Base-by-base conservation (phyloP, 1,140 invertebrate genomes). In the Saccostrea echinata region DNA sequence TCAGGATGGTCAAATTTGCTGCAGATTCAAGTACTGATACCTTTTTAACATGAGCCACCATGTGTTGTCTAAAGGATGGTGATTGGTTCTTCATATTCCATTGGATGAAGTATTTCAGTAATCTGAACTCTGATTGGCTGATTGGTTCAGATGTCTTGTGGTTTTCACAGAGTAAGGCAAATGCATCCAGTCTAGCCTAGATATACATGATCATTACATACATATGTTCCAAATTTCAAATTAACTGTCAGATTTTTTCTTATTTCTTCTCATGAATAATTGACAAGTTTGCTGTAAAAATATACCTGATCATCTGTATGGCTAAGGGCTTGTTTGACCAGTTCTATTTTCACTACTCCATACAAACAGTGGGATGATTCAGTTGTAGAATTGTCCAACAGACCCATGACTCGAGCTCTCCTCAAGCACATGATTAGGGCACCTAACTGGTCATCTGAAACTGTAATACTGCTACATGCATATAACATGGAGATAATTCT, bases 11-110 rank as follows among this genome's bases (percentile, higher is more conserved):
- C 61, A 51, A 51, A 86, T n/a, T 16, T 21, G 3, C 12, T 55
- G 33, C n/a, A 81, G 55, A 27, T 30, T 1, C 35, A 43, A 27
- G 52, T 84, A 84, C 35, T 16, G 3, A 82, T 90, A 96, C 95
- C 94, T 95, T 96, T 91, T 96, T 96, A 11, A 95, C 86, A 24
- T 94, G 93, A 33, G 95, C 90, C 1, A 95, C 80, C 53, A 96
- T 89, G 68, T 94, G 92, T 91, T 96, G 96, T 88, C 95, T 92
- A 89, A 95, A 95, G 6, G 95, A 93, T 1, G 97, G 96, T 51
- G 96, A 95, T 92, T 97, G 97, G 91, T 96, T 96, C 90, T 96
- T 96, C 27, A 97, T 95, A 95, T 98, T 98, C 91, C 96, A 96
- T 21, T 94, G 92, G 30, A 98, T 92, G 94, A 97, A 98, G 43